Evolutionary conservation across 2,797 vertebrate species (phyloP).

Genomic region (Pseudomugil tenellus): DNA sequence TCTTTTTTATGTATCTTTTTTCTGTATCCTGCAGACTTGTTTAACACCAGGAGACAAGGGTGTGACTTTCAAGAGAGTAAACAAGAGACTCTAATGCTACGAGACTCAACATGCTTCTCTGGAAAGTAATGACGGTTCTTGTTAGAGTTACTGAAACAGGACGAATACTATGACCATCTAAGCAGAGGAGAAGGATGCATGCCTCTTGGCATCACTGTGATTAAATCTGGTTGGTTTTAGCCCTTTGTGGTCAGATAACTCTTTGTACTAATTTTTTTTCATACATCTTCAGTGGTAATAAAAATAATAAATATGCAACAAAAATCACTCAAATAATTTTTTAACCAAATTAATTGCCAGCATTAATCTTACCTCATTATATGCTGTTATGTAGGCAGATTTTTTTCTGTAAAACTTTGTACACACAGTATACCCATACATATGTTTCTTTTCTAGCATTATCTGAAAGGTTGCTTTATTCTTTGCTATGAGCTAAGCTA

Average conservation of each 20-base stretch:
- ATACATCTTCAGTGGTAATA: not conserved
- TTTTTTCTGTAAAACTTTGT: not conserved
- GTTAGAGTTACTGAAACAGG: not conserved
- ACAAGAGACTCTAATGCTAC: constrained; percentile 63
- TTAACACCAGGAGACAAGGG: constrained; percentile 70
- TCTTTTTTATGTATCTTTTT: constrained; percentile 8
- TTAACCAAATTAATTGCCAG: not conserved
- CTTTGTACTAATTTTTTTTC: not conserved
- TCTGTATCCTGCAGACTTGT: constrained; percentile 51
- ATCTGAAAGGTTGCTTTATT: not conserved
- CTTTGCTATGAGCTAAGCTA: not conserved
- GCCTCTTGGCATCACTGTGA: not conserved
- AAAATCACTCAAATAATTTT: not conserved
- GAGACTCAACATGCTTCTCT: constrained; percentile 43
- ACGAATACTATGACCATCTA: not conserved
- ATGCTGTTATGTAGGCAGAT: not conserved
- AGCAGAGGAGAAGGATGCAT: not conserved
- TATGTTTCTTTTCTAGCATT: not conserved
- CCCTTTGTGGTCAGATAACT: not conserved
- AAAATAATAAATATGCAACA: constrained; percentile 8
- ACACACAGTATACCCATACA: not conserved
- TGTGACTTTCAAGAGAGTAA: constrained; percentile 72
- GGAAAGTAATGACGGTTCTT: constrained; percentile 1
- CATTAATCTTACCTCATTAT: not conserved
- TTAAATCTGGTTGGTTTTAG: not conserved